Conservation (phyloP, 2,797 vertebrate species). For the Allobates femoralis region DNA sequence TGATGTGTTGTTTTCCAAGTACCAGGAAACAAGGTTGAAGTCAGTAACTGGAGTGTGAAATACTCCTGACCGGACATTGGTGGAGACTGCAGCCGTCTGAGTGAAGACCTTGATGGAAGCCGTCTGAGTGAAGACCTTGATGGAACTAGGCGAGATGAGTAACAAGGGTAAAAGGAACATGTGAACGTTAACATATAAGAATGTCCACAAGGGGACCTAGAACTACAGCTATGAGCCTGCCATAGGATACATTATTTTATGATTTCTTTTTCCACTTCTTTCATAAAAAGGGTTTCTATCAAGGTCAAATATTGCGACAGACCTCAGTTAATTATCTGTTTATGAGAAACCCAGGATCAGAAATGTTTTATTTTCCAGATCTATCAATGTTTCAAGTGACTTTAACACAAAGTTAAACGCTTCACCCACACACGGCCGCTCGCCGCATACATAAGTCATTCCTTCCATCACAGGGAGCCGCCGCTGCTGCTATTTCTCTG, state of each 20-base stretch:
- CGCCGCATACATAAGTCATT: slow-evolving; percentile 50
- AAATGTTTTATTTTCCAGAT: slow-evolving; percentile 53
- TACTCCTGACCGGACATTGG: too few species aligned
- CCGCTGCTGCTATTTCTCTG: slow-evolving; percentile 53
- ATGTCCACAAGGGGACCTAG: too few species aligned
- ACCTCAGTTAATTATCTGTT: slow-evolving; percentile 34
- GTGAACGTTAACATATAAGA: too few species aligned
- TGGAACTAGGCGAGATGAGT: too few species aligned
- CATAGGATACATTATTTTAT: neutral
- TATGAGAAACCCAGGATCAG: slow-evolving; percentile 12
- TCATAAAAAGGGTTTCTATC: neutral
- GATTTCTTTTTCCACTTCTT: neutral
- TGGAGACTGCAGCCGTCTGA: too few species aligned
- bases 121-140: too few species aligned
- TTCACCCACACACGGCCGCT: neutral
- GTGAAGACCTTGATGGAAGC: too few species aligned
- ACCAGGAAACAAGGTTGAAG: too few species aligned
- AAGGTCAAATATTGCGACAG: slow-evolving; percentile 1
- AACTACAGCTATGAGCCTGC: neutral
- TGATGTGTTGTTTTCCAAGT: neutral
- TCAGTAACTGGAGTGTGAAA: too few species aligned
- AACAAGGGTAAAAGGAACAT: too few species aligned
- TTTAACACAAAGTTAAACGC: slow-evolving; percentile 43
- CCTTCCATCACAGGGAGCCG: slow-evolving; percentile 56
- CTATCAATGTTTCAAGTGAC: slow-evolving; percentile 41